These are phyloP conservation scores for Aporrectodea caliginosa DNA, from an alignment of 1,140 invertebrate genomes.

Conservation along the genomic window DNA sequence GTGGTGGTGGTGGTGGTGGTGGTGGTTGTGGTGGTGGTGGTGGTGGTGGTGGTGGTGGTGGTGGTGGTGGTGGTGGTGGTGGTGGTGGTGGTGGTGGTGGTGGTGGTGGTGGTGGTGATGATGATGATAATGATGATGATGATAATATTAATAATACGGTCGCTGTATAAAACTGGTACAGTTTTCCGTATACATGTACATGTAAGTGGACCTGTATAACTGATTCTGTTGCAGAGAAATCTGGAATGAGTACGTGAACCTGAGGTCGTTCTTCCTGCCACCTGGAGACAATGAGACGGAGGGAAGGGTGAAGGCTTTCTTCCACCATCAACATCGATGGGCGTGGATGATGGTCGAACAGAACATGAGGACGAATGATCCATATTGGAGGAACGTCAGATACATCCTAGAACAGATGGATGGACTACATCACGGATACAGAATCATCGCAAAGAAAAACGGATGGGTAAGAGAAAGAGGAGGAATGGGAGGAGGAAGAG, in stretches of 20 bases:
- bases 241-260: conserved; percentile 15
- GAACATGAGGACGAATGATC: background rate
- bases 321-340: conserved; percentile 20
- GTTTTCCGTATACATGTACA: no score
- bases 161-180: no score
- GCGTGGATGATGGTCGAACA: background rate
- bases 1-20: no score
- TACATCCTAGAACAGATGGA: conserved; percentile 14
- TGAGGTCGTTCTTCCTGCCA: conserved; percentile 5
- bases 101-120: background rate
- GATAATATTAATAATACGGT: background rate
- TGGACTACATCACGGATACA: conserved; percentile 22
- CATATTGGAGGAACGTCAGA: conserved; percentile 21
- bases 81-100: background rate
- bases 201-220: no score
- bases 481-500: no score
- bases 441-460: background rate
- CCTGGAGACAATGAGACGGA: no score
- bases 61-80: no score
- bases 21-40: no score
- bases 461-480: background rate
- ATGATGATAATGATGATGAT: conserved; percentile 1
- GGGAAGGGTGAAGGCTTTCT: conserved; percentile 12
- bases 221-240: conserved; percentile 26
- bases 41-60: no score